A percentile compares a stretch with the other conserved stretches of the same genome.
These are phyloP conservation scores for Dryococelus australis DNA, from an alignment of 2,888 invertebrate species.

Conservation along the genomic window DNA sequence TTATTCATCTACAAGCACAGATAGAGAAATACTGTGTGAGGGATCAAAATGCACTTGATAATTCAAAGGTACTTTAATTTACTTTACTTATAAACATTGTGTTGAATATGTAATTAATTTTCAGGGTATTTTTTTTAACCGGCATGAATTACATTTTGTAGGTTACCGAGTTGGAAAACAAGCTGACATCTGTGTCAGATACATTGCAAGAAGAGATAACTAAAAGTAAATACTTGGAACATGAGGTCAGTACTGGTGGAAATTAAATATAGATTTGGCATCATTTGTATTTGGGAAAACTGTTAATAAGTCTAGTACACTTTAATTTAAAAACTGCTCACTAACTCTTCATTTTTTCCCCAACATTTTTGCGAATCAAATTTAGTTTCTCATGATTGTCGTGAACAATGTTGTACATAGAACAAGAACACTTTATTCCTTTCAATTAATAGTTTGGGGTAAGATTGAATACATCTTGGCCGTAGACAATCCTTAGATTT, in stretches of 20 bases:
- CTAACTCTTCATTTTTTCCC: no score
- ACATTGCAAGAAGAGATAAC: conserved; percentile 70
- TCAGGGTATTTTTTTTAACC: neutral
- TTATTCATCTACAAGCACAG: neutral
- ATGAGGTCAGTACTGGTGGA: conserved; percentile 61
- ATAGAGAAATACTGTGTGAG: neutral
- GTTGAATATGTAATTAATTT: neutral
- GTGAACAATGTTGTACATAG: no score
- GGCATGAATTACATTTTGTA: neutral
- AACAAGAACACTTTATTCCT: no score
- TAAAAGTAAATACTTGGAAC: conserved; percentile 67
- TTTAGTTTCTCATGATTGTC: no score
- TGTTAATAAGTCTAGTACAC: no score
- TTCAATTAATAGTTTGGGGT: no score
- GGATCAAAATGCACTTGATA: neutral
- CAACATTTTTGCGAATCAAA: no score
- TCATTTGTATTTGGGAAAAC: no score
- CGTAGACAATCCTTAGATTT: no score
- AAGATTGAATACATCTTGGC: no score
- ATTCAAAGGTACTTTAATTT: neutral
- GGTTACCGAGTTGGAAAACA: conserved; percentile 41
- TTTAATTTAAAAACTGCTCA: no score
- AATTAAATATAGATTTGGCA: neutral
- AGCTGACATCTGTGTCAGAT: conserved; percentile 48
- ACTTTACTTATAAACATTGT: neutral